Conservation (phyloP, 2,797 vertebrate species). For the Karalla daura region DNA sequence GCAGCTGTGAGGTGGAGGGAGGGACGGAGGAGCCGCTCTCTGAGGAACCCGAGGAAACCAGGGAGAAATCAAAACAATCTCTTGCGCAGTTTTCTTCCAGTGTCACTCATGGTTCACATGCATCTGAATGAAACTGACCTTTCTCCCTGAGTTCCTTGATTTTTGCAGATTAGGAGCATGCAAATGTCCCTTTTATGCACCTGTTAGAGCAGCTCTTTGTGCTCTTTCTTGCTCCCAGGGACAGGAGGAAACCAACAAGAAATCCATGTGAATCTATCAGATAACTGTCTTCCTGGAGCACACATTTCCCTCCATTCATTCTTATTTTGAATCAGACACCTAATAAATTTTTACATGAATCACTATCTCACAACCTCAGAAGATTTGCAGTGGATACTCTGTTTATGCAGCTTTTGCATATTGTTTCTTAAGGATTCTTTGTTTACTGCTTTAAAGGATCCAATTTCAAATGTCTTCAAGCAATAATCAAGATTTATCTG, state of each 20-base stretch:
- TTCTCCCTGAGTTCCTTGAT: too few species aligned
- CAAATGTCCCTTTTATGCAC: not conserved
- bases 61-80: slow-evolving; percentile 44
- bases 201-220: not conserved
- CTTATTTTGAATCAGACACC: too few species aligned
- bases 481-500: not conserved
- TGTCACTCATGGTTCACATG: not conserved
- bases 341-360: too few species aligned
- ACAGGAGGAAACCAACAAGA: too few species aligned
- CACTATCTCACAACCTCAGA: too few species aligned
- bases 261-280: too few species aligned
- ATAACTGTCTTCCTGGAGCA: too few species aligned
- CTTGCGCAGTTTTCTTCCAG: not conserved
- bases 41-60: slow-evolving; percentile 14
- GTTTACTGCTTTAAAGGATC: not conserved
- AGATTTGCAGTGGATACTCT: too few species aligned
- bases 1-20: slow-evolving; percentile 74
- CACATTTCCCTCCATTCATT: too few species aligned
- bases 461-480: not conserved
- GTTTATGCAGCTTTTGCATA: too few species aligned
- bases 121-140: too few species aligned
- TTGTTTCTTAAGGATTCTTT: not conserved
- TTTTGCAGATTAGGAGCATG: not conserved
- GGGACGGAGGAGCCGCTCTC: slow-evolving; percentile 37
- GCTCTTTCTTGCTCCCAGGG: too few species aligned